Conservation (phyloP, 2,888 invertebrate species). For the Drosophila pegasa region DNA sequence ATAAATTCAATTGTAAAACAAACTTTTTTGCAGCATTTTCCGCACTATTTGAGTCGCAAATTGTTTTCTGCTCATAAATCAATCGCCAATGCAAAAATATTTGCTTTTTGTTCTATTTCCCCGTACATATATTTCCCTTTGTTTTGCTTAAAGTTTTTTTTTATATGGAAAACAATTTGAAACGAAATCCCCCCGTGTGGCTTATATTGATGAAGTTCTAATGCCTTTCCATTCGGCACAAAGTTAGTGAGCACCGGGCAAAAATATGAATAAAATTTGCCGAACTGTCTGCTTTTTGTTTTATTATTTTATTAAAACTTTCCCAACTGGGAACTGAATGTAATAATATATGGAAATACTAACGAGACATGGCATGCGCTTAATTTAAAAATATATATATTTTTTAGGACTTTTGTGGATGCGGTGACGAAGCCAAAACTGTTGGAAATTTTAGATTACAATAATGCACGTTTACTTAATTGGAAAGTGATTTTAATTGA, state of each 20-base stretch:
- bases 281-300: conserved; percentile 16
- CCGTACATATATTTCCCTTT: conserved; percentile 5
- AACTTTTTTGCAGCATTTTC: conserved; percentile 65
- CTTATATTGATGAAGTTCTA: conserved; percentile 46
- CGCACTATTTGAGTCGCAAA: conserved; percentile 74
- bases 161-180: conserved; percentile 1
- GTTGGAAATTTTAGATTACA: background rate
- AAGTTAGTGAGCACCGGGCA: conserved; percentile 23
- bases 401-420: background rate
- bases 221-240: conserved; percentile 38
- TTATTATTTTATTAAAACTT: conserved; percentile 12
- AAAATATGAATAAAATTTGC: conserved; percentile 23
- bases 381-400: background rate
- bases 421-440: background rate
- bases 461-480: background rate
- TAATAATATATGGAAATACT: conserved; percentile 14
- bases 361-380: background rate
- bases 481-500: conserved; percentile 1
- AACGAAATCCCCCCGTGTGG: conserved; percentile 6
- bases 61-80: conserved; percentile 72
- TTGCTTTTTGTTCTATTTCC: conserved; percentile 30
- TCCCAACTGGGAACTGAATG: conserved; percentile 18
- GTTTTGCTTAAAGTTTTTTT: conserved; percentile 24
- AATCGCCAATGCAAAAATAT: conserved; percentile 55
- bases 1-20: conserved; percentile 58